phyloP scores from a whole-genome alignment of 2,113 vertebrate genomes.

The Sylvia atricapilla region DNA sequence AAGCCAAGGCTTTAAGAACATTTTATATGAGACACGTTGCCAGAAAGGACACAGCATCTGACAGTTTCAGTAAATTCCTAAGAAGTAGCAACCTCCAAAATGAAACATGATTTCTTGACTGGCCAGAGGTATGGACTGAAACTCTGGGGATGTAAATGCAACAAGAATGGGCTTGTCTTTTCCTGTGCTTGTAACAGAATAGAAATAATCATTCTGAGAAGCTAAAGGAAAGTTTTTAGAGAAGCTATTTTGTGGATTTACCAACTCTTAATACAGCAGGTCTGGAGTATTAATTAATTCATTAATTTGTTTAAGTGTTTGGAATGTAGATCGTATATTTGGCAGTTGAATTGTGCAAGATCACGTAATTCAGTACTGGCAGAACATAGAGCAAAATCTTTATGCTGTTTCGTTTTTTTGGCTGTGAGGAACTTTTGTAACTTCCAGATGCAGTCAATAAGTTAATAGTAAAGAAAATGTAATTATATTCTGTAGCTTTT shows the following conservation, averaged over 20 bases:
- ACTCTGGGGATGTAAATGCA: not conserved
- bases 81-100: not conserved
- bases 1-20: not conserved
- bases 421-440: not conserved
- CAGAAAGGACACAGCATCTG: not conserved
- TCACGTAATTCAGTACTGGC: not conserved
- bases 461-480: not conserved
- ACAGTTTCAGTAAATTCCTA: not conserved
- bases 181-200: not conserved
- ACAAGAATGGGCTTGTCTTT: not conserved
- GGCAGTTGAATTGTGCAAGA: not conserved
- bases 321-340: not conserved
- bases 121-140: not conserved
- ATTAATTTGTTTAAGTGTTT: not conserved
- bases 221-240: not conserved
- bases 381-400: not conserved
- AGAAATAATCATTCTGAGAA: not conserved
- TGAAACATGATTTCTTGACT: not conserved
- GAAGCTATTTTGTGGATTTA: not conserved
- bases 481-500: not conserved
- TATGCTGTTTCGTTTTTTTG: not conserved
- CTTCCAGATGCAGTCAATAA: not conserved
- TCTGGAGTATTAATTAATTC: not conserved
- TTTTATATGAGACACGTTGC: not conserved
- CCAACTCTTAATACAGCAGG: not conserved